A percentile compares a stretch with the other conserved stretches of the same genome.
Conservation (phyloP, 2,888 invertebrate genomes). For the Calliopum simillimum region DNA sequence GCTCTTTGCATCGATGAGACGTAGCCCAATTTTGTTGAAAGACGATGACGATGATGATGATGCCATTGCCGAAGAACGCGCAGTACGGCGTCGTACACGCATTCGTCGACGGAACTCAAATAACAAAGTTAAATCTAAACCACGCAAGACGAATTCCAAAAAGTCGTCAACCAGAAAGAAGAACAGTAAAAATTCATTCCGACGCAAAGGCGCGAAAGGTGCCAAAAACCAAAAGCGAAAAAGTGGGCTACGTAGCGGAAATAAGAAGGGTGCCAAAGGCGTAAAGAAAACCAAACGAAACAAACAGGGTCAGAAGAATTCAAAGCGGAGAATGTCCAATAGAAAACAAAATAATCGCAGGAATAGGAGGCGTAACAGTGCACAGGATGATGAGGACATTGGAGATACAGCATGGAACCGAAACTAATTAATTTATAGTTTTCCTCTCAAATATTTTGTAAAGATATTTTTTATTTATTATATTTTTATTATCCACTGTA, state of each 20-base stretch:
- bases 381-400: background rate
- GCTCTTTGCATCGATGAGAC: background rate
- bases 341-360: background rate
- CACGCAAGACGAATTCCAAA: slow-evolving; percentile 39
- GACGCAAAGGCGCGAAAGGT: slow-evolving; percentile 17
- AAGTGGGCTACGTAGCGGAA: slow-evolving; percentile 10
- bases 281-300: background rate
- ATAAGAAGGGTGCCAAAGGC: background rate
- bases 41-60: slow-evolving; percentile 28
- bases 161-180: slow-evolving; percentile 21
- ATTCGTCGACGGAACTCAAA: slow-evolving; percentile 45
- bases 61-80: slow-evolving; percentile 46
- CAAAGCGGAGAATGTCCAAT: background rate
- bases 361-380: background rate
- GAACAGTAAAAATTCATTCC: slow-evolving; percentile 19
- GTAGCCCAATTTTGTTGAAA: background rate
- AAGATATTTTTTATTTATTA: too few relatives aligned
- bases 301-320: background rate
- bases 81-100: slow-evolving; percentile 48
- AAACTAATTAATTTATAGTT: background rate
- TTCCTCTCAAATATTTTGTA: background rate
- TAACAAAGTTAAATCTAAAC: slow-evolving; percentile 38
- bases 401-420: background rate
- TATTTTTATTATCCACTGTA: too few relatives aligned
- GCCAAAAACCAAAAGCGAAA: slow-evolving; percentile 1